Evolutionary conservation across 2,888 invertebrate species (phyloP).

Genomic region (Mythimna loreyi): DNA sequence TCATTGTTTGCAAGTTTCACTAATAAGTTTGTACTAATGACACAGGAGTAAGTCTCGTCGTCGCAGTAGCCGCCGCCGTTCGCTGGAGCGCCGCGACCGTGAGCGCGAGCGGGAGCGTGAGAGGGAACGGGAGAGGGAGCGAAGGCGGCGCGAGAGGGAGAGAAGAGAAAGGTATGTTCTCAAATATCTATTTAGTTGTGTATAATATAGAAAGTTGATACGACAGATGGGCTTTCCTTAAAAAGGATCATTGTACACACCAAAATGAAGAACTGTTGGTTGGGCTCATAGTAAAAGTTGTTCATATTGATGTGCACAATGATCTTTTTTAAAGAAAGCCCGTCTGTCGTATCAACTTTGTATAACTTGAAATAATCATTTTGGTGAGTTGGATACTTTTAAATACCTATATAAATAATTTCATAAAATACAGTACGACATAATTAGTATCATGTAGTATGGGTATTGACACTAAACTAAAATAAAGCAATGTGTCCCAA

Average conservation of each 20-base stretch:
- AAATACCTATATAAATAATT: conserved; percentile 9
- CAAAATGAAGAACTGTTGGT: no score
- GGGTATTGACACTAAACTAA: conserved; percentile 3
- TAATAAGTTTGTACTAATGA: conserved; percentile 26
- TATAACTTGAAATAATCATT: no score
- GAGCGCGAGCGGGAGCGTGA: conserved; percentile 84
- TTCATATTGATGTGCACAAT: no score
- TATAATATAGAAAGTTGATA: not conserved
- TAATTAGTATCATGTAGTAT: not conserved
- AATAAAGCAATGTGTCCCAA: no score
- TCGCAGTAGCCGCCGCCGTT: conserved; percentile 85
- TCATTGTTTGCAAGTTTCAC: not conserved
- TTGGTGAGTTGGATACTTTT: no score
- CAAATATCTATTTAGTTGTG: conserved; percentile 14
- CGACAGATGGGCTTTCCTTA: no score
- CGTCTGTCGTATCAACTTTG: no score
- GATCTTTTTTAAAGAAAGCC: no score
- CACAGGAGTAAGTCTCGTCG: conserved; percentile 85
- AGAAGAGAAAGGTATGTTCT: conserved; percentile 78
- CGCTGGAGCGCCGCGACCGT: conserved; percentile 85
- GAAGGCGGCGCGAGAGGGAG: conserved; percentile 81
- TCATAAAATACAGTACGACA: conserved; percentile 6
- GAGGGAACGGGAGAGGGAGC: conserved; percentile 78
- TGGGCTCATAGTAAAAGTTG: no score
- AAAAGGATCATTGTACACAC: no score